Evolutionary conservation across 2,797 vertebrate genomes (phyloP), one percentile per base, ranked within the genome.

Genomic region (Characodon lateralis): DNA sequence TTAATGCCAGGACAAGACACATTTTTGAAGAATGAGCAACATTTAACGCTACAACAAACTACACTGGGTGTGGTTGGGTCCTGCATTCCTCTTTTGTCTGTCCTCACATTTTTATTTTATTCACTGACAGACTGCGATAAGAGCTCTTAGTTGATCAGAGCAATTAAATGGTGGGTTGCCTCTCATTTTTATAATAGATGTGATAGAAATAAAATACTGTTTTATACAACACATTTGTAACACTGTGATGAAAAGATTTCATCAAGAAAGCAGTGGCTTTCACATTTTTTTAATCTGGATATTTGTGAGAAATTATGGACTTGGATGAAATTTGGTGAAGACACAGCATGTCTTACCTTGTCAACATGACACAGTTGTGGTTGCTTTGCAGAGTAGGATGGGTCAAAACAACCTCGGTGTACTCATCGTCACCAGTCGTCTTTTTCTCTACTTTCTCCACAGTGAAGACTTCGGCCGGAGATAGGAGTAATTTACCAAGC

Each of bases 401-500:
- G 7, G 70, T 78, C 79, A 95, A 73, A 63, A 31, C 14, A 3
- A 94, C 81, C 46, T 73, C 22, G 0, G 1, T 87, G 82, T 85
- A 85, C 0, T 5, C 0, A 0, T 48, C 43, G 0, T 16, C 0
- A 0, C 5, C 0, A 9, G 14, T 1, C 0, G 0, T 1, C 41
- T 0, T 3, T 0, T 0, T 0, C 0, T 0, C 6, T 7, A 84
- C 1, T 0, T 16, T 6, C 20, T 63, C 55, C 73, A 94, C 92
- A 0, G 46, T 90, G 79, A 94, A 95, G 69, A 77, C 78, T 72
- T 94, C 95, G 14, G 73, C 46, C 12, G 94, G 93, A 74, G 93
- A 93, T 46, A 94, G 43, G 6, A 95, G 78, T n/a, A 55, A 46
- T 66, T 65, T 5, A 3, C 6, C 2, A 5, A 43, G 1, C 0